Evolutionary conservation across 1,140 invertebrate genomes (phyloP).

Genomic region (Cotesia glomerata): DNA sequence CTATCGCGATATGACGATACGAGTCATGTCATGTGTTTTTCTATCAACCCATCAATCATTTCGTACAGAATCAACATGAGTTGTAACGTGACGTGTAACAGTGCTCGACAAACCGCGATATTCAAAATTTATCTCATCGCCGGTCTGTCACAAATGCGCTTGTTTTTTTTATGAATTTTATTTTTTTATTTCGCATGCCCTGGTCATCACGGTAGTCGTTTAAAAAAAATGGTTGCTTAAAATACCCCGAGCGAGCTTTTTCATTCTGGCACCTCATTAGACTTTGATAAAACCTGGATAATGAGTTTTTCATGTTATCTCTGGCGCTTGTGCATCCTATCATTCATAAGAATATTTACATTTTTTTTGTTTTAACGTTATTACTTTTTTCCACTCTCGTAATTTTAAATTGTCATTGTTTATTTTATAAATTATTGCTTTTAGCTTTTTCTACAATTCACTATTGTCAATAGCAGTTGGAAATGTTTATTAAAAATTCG

Average conservation of each 20-base stretch:
- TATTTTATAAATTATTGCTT: too few relatives aligned
- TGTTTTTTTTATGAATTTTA: not conserved
- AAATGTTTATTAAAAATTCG: not conserved
- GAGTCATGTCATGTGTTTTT: too few relatives aligned
- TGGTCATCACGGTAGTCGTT: not conserved
- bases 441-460: not conserved
- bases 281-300: not conserved
- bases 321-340: not conserved
- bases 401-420: too few relatives aligned
- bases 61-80: too few relatives aligned
- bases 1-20: too few relatives aligned
- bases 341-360: not conserved
- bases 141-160: not conserved
- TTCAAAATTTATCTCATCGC: conserved; percentile 11
- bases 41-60: not conserved
- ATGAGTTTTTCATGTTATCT: not conserved
- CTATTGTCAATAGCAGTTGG: not conserved
- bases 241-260: not conserved
- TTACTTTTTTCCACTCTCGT: too few relatives aligned
- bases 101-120: not conserved
- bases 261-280: not conserved
- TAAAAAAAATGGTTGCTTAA: too few relatives aligned
- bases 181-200: not conserved
- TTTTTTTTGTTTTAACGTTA: not conserved
- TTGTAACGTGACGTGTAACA: not conserved